Percentiles rank a stretch among this genome's conserved stretches.
Conservation (phyloP, 2,888 invertebrate genomes). For the Nasonovia ribisnigri region DNA sequence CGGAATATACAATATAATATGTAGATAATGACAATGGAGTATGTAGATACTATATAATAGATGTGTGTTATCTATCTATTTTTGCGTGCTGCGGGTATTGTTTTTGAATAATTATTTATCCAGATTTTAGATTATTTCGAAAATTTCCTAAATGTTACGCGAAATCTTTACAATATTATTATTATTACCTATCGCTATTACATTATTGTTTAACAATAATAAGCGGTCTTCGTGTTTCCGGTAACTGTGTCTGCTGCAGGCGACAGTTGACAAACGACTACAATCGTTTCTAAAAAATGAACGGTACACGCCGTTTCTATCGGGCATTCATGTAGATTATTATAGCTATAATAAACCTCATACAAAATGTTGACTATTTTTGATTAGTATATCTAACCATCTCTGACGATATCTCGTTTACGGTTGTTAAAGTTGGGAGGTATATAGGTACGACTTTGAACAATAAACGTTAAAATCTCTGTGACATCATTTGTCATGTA, state of each 20-base stretch:
- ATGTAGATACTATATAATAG: background rate
- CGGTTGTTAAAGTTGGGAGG: background rate
- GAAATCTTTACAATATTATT: background rate
- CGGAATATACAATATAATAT: background rate
- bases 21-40: background rate
- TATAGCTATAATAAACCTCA: background rate
- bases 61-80: background rate
- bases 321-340: background rate
- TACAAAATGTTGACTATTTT: background rate
- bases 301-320: background rate
- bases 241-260: background rate
- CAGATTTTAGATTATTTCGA: background rate
- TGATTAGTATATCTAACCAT: background rate
- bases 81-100: background rate
- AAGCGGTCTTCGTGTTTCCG: background rate
- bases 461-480: background rate
- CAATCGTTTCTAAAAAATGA: background rate
- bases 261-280: background rate
- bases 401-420: background rate
- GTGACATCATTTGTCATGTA: background rate
- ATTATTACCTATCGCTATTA: background rate
- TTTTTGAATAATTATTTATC: background rate
- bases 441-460: background rate
- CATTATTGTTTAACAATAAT: background rate
- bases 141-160: background rate